phyloP scores from a whole-genome alignment of 2,888 invertebrate genomes.

The Trissonchulus sp. region DNA sequence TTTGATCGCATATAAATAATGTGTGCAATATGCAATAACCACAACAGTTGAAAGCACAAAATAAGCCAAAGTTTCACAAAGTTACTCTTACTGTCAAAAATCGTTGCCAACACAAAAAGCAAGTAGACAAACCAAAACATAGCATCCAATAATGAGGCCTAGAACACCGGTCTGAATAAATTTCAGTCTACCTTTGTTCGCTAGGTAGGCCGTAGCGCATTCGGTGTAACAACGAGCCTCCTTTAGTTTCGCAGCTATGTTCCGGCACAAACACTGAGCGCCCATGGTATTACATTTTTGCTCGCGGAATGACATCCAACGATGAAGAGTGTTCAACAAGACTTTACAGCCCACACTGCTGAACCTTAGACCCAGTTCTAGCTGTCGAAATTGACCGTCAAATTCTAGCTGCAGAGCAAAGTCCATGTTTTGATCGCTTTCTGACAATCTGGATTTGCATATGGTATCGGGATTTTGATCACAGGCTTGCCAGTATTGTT shows the following conservation, averaged over 20 bases:
- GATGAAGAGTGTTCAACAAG: neutral
- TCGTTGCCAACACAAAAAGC: too few species aligned
- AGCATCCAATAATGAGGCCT: too few species aligned
- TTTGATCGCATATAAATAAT: too few species aligned
- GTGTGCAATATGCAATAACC: too few species aligned
- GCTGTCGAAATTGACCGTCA: slow-evolving; percentile 19
- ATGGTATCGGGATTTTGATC: neutral
- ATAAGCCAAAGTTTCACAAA: too few species aligned
- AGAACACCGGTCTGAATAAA: too few species aligned
- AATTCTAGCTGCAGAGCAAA: slow-evolving; percentile 26
- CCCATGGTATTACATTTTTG: neutral
- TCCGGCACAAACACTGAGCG: neutral
- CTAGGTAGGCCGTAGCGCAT: neutral
- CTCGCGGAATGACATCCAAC: neutral
- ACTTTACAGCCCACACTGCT: neutral
- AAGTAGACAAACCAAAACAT: too few species aligned
- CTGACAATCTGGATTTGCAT: slow-evolving; percentile 5
- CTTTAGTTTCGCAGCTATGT: neutral
- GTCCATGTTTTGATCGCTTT: neutral
- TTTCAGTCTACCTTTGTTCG: too few species aligned
- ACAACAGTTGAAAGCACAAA: too few species aligned
- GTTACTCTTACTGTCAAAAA: too few species aligned
- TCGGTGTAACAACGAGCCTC: neutral
- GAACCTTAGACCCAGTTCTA: slow-evolving; percentile 8
- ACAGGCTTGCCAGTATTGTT: neutral